Evolutionary conservation across 2,113 vertebrate genomes (phyloP).

Genomic region (Mola mola): DNA sequence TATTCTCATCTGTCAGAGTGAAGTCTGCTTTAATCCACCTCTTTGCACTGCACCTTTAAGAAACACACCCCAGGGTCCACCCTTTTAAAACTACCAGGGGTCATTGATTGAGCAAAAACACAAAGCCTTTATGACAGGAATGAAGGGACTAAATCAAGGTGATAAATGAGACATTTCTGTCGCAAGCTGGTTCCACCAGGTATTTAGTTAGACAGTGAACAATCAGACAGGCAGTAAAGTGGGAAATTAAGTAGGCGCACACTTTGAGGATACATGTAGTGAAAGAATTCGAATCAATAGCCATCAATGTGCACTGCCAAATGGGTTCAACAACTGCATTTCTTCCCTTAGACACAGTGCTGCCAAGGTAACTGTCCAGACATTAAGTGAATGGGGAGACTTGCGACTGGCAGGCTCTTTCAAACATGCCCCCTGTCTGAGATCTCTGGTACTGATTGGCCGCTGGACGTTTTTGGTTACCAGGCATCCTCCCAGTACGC

Average conservation of each 20-base stretch:
- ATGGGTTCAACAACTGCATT: slow-evolving; percentile 42
- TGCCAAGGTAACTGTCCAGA: slow-evolving; percentile 66
- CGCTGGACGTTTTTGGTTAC: slow-evolving; percentile 4
- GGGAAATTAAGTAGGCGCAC: slow-evolving; percentile 15
- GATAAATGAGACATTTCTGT: slow-evolving; percentile 53
- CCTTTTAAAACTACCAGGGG: slow-evolving; percentile 37
- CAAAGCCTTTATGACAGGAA: slow-evolving; percentile 34
- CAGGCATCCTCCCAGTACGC: slow-evolving; percentile 16
- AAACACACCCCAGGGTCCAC: slow-evolving; percentile 17
- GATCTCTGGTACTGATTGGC: slow-evolving; percentile 31
- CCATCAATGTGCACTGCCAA: slow-evolving; percentile 22
- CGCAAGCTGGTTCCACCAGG: slow-evolving; percentile 46
- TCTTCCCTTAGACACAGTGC: slow-evolving; percentile 49
- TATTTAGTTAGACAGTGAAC: slow-evolving; percentile 38
- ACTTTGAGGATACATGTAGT: slow-evolving; percentile 49
- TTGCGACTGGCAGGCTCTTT: slow-evolving; percentile 38
- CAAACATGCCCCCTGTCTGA: slow-evolving; percentile 25
- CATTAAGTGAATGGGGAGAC: slow-evolving; percentile 39
- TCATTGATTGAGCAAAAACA: neutral
- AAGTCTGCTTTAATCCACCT: slow-evolving; percentile 58
- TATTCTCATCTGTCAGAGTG: slow-evolving; percentile 38
- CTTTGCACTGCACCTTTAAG: slow-evolving; percentile 7
- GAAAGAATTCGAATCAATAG: slow-evolving; percentile 55
- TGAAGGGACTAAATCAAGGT: slow-evolving; percentile 35
- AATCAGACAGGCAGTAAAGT: slow-evolving; percentile 49